These are phyloP conservation scores for Scalopus aquaticus DNA, from an alignment of 2,113 vertebrate species.

Conservation along the genomic window DNA sequence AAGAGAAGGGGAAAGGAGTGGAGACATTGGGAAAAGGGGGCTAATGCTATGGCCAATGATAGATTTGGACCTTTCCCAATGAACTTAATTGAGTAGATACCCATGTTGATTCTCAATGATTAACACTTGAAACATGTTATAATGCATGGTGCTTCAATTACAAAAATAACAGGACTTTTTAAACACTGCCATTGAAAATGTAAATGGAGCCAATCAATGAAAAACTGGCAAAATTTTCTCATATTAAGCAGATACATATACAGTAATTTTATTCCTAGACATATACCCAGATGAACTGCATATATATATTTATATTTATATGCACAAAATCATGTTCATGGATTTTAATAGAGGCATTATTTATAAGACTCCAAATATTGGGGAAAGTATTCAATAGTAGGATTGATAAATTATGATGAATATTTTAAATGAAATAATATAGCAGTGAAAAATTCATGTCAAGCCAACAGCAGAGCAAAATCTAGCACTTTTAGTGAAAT, in stretches of 20 bases:
- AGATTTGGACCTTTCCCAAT: too few species aligned
- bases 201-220: neutral
- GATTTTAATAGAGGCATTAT: neutral
- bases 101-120: too few species aligned
- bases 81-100: too few species aligned
- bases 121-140: too few species aligned
- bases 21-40: too few species aligned
- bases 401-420: neutral
- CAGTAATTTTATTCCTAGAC: neutral
- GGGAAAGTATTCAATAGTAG: neutral
- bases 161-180: neutral
- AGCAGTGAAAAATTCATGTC: neutral
- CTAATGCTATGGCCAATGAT: too few species aligned
- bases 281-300: too few species aligned
- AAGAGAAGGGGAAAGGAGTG: too few species aligned
- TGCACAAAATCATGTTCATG: neutral
- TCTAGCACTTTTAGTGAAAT: neutral
- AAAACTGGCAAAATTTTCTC: neutral
- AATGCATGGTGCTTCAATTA: too few species aligned
- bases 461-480: neutral
- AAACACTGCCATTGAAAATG: neutral
- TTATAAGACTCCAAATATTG: neutral
- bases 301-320: too few species aligned
- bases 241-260: neutral
- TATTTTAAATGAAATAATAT: neutral